Evolutionary conservation across 2,113 vertebrate species (phyloP).

Genomic region (Ranitomeya imitator): DNA sequence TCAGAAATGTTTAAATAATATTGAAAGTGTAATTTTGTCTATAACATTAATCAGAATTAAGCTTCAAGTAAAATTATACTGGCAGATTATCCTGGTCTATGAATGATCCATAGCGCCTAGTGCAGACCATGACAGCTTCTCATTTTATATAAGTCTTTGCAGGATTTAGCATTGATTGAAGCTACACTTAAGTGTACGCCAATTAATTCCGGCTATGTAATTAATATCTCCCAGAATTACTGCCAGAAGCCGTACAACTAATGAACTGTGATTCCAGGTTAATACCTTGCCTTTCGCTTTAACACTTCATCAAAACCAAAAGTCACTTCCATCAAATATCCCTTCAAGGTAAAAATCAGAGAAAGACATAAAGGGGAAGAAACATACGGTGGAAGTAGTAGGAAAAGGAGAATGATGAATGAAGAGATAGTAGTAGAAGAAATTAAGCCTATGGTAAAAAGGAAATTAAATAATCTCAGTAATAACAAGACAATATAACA

Average conservation of each 20-base stretch:
- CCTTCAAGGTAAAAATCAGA: slow-evolving; percentile 70
- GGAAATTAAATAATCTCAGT: slow-evolving; percentile 61
- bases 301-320: slow-evolving; percentile 77
- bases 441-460: slow-evolving; percentile 44
- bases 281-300: slow-evolving; percentile 73
- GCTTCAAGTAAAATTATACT: neutral
- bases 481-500: slow-evolving; percentile 20
- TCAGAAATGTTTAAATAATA: neutral
- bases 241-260: slow-evolving; percentile 74
- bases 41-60: neutral
- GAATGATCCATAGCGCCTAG: slow-evolving; percentile 37
- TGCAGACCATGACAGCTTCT: slow-evolving; percentile 47
- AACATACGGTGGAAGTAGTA: slow-evolving; percentile 61
- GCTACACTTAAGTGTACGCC: slow-evolving; percentile 56
- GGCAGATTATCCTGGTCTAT: slow-evolving; percentile 5
- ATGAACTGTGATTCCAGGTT: slow-evolving; percentile 83
- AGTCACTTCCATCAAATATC: slow-evolving; percentile 76
- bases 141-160: slow-evolving; percentile 42
- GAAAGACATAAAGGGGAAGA: slow-evolving; percentile 67
- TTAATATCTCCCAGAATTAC: slow-evolving; percentile 82
- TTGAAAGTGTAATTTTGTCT: neutral
- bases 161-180: slow-evolving; percentile 57
- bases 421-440: slow-evolving; percentile 50
- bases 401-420: slow-evolving; percentile 61
- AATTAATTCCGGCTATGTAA: slow-evolving; percentile 89